Conservation (phyloP, 2,888 invertebrate genomes). For the Trimorus sp. region DNA sequence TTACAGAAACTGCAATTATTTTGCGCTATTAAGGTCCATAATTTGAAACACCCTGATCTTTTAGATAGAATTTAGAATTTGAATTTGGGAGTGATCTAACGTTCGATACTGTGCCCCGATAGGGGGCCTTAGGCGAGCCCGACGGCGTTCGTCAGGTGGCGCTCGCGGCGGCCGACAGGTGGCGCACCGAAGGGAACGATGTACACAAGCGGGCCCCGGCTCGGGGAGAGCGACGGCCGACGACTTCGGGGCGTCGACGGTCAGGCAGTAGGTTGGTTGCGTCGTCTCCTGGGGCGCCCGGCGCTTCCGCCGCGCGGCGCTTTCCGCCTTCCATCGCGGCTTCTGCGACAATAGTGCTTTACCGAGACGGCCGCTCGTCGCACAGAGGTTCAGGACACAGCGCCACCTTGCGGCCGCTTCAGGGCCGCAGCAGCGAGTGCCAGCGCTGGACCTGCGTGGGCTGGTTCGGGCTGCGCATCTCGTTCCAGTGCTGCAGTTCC, state of each 20-base stretch:
- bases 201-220: constrained; percentile 35
- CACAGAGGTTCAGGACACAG: constrained; percentile 32
- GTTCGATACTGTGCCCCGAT: too few relatives aligned
- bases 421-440: constrained; percentile 91
- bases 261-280: constrained; percentile 74
- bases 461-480: constrained; percentile 91
- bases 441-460: constrained; percentile 96
- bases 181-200: constrained; percentile 72
- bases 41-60: too few relatives aligned
- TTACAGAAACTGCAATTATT: too few relatives aligned
- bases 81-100: too few relatives aligned
- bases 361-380: constrained; percentile 34
- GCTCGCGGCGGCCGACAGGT: constrained; percentile 60
- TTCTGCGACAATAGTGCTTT: constrained; percentile 19
- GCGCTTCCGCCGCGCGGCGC: background rate
- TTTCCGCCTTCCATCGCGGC: constrained; percentile 40
- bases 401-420: constrained; percentile 67
- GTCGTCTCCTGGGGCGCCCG: background rate
- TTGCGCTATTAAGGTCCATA: too few relatives aligned
- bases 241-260: constrained; percentile 72
- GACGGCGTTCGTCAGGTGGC: background rate
- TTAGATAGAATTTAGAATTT: too few relatives aligned
- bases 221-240: constrained; percentile 64
- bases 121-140: too few relatives aligned
- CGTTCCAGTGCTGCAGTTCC: constrained; percentile 96